Percentiles rank a stretch among this genome's conserved stretches.
Conservation (phyloP, 1,140 invertebrate species). For the Drosophila funebris region DNA sequence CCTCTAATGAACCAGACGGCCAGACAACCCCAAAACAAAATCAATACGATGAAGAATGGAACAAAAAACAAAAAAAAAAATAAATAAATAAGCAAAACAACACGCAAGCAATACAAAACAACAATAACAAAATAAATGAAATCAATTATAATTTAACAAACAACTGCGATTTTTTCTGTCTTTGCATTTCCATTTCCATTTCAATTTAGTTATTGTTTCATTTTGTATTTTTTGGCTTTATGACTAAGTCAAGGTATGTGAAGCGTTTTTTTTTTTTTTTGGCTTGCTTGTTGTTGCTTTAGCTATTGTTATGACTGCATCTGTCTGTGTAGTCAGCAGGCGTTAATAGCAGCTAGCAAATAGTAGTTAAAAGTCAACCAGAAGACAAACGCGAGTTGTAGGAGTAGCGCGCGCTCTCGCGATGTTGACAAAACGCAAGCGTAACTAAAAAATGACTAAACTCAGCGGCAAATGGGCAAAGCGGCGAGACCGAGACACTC, state of each 20-base stretch:
- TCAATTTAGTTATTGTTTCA: conserved; percentile 7
- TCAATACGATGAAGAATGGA: no score
- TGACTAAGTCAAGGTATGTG: conserved; percentile 58
- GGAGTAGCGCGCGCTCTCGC: conserved; percentile 60
- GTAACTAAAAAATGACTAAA: conserved; percentile 81
- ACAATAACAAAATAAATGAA: conserved; percentile 27
- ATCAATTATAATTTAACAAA: conserved; percentile 36
- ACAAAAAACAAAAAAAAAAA: no score
- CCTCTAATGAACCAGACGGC: conserved; percentile 29
- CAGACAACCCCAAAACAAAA: conserved; percentile 1
- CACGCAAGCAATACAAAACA: conserved; percentile 38
- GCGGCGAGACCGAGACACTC: conserved; percentile 41
- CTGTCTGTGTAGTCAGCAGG: conserved; percentile 29
- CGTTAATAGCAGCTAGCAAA: conserved; percentile 45
- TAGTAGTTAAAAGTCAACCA: conserved; percentile 33
- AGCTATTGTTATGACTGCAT: conserved; percentile 28
- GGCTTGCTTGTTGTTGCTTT: conserved; percentile 23
- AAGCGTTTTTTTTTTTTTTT: no score
- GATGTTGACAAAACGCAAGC: conserved; percentile 79
- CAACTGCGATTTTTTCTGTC: conserved; percentile 2
- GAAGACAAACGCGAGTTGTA: conserved; percentile 22
- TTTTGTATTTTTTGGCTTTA: conserved; percentile 18
- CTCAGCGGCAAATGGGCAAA: conserved; percentile 68
- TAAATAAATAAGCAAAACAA: conserved; percentile 4
- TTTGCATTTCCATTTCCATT: not conserved